Conservation (phyloP, 2,797 vertebrate species). For the Manis pentadactyla region DNA sequence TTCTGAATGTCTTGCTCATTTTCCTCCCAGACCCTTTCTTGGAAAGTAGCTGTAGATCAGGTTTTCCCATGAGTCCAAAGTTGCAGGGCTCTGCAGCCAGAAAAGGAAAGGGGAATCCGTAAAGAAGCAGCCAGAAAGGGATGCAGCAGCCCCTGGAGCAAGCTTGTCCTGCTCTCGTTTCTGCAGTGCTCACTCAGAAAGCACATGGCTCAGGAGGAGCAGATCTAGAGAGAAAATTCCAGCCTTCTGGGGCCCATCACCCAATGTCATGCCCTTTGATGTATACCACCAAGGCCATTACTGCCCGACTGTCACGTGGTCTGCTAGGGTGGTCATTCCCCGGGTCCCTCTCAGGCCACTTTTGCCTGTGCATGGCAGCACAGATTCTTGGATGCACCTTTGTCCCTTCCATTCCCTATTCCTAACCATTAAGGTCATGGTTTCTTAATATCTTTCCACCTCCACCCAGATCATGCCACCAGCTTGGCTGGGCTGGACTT, state of each 20-base stretch:
- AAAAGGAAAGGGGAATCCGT: background rate
- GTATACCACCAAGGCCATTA: no score
- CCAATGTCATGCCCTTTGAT: background rate
- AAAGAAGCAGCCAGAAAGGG: background rate
- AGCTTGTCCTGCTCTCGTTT: background rate
- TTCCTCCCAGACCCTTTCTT: background rate
- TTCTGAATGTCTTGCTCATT: background rate
- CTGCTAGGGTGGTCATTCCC: background rate
- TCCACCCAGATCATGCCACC: background rate
- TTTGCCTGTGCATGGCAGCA: background rate
- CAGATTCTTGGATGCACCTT: background rate
- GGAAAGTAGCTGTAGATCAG: background rate
- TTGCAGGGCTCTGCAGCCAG: background rate
- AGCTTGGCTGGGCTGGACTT: background rate
- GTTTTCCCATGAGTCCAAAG: background rate
- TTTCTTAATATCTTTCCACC: background rate
- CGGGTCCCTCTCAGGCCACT: background rate
- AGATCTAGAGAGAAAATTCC: background rate
- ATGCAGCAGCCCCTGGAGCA: fast-evolving
- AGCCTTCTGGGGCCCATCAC: background rate
- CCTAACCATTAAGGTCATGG: background rate
- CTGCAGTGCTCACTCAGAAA: background rate
- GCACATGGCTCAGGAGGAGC: background rate
- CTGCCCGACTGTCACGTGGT: fast-evolving
- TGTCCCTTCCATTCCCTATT: background rate